Evolutionary conservation across 1,140 invertebrate genomes (phyloP).

Genomic region (Penaeus chinensis): DNA sequence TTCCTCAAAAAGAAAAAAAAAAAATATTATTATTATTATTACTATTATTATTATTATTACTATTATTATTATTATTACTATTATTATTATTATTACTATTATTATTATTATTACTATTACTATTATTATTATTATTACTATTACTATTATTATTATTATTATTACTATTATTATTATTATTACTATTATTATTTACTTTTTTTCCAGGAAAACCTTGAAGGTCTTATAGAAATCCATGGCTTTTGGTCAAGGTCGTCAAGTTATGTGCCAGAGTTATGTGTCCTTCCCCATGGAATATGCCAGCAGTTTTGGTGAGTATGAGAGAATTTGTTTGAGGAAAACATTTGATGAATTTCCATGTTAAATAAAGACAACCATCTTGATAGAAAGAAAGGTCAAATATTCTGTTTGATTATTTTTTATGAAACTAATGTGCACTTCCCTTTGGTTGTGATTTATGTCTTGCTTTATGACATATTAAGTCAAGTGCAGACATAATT

Average conservation of each 20-base stretch:
- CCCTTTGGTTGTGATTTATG: too few relatives aligned
- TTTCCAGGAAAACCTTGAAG: constrained; percentile 29
- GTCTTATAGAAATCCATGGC: constrained; percentile 19
- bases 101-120: not conserved
- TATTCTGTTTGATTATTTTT: too few relatives aligned
- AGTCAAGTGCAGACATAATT: too few relatives aligned
- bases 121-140: not conserved
- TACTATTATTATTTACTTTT: not conserved
- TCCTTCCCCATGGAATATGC: not conserved
- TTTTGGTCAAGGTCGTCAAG: constrained; percentile 13
- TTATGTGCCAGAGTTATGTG: constrained; percentile 13
- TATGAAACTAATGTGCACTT: too few relatives aligned
- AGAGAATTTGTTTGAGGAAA: too few relatives aligned
- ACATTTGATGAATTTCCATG: too few relatives aligned
- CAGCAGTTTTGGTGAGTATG: constrained; percentile 5
- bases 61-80: not conserved
- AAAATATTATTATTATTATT: not conserved
- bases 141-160: too few relatives aligned
- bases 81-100: too few relatives aligned
- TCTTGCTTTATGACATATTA: too few relatives aligned
- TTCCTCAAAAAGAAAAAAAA: too few relatives aligned
- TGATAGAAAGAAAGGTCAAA: too few relatives aligned
- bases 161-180: not conserved
- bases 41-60: not conserved
- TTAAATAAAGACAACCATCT: too few relatives aligned